phyloP scores from a whole-genome alignment of 2,113 vertebrate genomes.

The Corythaeola cristata region DNA sequence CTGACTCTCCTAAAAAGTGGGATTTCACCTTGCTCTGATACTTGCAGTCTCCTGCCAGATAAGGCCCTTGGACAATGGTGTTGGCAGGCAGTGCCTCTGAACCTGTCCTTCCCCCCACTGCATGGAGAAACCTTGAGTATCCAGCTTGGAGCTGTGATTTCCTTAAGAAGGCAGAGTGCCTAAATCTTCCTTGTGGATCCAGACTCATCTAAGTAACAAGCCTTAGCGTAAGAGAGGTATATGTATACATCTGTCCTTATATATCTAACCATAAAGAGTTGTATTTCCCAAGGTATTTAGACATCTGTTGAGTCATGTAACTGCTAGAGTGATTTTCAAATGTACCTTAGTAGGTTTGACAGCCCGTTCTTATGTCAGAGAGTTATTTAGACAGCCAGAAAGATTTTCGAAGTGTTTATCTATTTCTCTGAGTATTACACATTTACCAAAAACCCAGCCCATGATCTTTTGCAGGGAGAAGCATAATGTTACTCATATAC shows the following conservation, averaged over 20 bases:
- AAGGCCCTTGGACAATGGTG: background rate
- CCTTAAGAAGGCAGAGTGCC: background rate
- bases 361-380: constrained; percentile 48
- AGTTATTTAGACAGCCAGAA: constrained; percentile 34
- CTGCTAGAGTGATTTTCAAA: constrained; percentile 43
- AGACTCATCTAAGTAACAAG: background rate
- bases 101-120: background rate
- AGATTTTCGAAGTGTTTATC: background rate
- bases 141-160: background rate
- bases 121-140: background rate
- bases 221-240: background rate
- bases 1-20: background rate
- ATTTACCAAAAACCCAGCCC: background rate
- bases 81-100: background rate
- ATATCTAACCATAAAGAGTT: constrained; percentile 8
- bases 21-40: background rate
- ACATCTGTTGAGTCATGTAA: constrained; percentile 49
- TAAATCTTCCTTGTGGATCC: background rate
- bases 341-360: constrained; percentile 20
- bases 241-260: background rate
- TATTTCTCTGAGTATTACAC: background rate
- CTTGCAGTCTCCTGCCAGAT: background rate
- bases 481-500: background rate
- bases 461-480: background rate
- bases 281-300: constrained; percentile 52